Evolutionary conservation across 2,113 vertebrate genomes (phyloP), one percentile per base, ranked within the genome.

Genomic region (Otolemur garnettii): DNA sequence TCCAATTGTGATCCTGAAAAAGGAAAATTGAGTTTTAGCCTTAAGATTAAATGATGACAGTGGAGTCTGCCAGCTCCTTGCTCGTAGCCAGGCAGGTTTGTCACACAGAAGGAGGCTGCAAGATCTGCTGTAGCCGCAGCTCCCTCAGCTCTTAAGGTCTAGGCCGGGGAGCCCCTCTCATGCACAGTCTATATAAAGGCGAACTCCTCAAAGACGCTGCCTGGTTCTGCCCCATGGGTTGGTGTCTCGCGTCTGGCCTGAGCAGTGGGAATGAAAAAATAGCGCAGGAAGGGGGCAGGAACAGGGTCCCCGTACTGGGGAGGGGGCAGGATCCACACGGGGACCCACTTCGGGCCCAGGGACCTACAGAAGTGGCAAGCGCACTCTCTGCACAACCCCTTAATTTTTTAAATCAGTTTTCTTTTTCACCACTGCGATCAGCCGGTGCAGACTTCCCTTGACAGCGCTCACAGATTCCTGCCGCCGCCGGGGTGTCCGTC

Each of bases 21-120:
- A 88, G 75, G 91, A 84, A 97, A 97, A 97, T 97, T 95, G 90
- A 97, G 97, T 97, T 96, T 96, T 93, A 69, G 62, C 79, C 74
- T 96, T 94, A 83, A 94, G 93, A 97, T 97, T 91, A 96, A 97
- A 96, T 87, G 96, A 84, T 93, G 94, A 87, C 95, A 97, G 94
- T 92, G 81, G n/a, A n/a, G 96, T 96, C 97, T 97, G 97, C 95
- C 97, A 84, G 72, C 87, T 94, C 28, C 84, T 93, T 82, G 84
- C 95, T 93, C 91, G 93, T 81, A 84, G 94, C 87, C 97, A 87
- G 93, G 87, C 26, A 84, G 87, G 83, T 88, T 96, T 95, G 93
- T 87, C 96, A 91, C 93, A 96, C 92, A 75, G 45, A 75, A 90
- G 88, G 84, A 94, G 81, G 55, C 64, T 33, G 64, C 22, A 12